Evolutionary conservation across 2,797 vertebrate genomes (phyloP).

Genomic region (Fistularia tabacaria): DNA sequence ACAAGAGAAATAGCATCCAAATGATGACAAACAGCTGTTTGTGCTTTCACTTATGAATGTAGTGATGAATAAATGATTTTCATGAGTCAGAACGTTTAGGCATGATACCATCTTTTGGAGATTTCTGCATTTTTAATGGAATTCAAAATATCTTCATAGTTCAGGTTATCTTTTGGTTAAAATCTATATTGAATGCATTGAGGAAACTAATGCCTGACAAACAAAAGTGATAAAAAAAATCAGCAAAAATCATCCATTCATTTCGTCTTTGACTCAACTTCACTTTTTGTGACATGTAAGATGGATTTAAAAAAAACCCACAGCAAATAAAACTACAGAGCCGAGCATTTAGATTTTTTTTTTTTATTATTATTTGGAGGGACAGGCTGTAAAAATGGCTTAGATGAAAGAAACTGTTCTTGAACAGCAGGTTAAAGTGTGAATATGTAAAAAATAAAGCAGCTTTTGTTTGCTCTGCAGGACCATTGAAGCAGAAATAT

Average conservation of each 20-base stretch:
- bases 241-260: too few relatives aligned
- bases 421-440: conserved; percentile 81
- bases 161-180: too few relatives aligned
- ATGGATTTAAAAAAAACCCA: neutral
- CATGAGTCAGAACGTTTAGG: too few relatives aligned
- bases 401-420: conserved; percentile 88
- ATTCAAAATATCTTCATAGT: too few relatives aligned
- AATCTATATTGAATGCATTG: too few relatives aligned
- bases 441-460: conserved; percentile 89
- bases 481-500: conserved; percentile 90
- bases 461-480: conserved; percentile 82
- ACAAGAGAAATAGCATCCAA: too few relatives aligned
- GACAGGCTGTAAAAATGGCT: conserved; percentile 92
- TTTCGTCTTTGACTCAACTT: neutral
- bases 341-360: conserved; percentile 70
- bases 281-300: neutral
- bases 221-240: neutral
- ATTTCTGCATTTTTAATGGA: too few relatives aligned
- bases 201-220: neutral
- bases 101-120: too few relatives aligned
- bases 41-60: too few relatives aligned
- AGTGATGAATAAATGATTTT: too few relatives aligned
- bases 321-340: conserved; percentile 37
- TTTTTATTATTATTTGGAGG: conserved; percentile 86
- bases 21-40: too few relatives aligned